Conservation (phyloP, 2,113 vertebrate species). For the Trogon surrucura region DNA sequence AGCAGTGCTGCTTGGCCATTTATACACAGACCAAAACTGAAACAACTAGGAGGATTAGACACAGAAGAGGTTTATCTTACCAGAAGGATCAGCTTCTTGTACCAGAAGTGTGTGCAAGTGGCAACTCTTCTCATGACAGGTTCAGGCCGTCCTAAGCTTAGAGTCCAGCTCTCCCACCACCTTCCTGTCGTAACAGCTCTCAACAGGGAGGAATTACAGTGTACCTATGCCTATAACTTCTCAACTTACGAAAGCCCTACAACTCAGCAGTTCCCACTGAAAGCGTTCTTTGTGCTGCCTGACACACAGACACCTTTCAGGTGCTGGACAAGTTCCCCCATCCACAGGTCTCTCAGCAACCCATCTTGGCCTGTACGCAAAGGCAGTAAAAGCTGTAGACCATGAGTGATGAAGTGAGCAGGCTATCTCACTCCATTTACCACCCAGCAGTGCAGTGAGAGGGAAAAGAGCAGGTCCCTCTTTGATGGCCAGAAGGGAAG, state of each 20-base stretch:
- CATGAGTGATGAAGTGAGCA: fast-evolving
- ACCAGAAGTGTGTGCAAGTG: not conserved
- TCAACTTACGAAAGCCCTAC: not conserved
- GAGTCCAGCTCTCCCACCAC: not conserved
- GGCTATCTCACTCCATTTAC: too few relatives aligned
- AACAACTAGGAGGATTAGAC: not conserved
- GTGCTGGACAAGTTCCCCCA: not conserved
- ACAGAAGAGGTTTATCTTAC: not conserved
- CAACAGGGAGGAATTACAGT: not conserved
- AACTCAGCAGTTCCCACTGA: not conserved
- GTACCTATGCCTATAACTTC: not conserved
- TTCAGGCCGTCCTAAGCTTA: not conserved
- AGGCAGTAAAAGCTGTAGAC: not conserved
- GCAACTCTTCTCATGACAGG: not conserved
- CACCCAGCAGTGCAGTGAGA: not conserved
- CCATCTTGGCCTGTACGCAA: not conserved
- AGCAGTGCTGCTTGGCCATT: not conserved
- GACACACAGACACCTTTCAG: not conserved
- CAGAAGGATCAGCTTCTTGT: not conserved
- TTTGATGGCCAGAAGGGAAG: not conserved
- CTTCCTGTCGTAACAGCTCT: not conserved
- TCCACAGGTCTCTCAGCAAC: fast-evolving
- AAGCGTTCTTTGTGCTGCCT: not conserved
- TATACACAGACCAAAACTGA: not conserved
- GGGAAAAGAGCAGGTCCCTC: not conserved